Evolutionary conservation across 2,113 vertebrate species (phyloP), one percentile per base, ranked within the genome.

Genomic region (Dipodomys spectabilis): DNA sequence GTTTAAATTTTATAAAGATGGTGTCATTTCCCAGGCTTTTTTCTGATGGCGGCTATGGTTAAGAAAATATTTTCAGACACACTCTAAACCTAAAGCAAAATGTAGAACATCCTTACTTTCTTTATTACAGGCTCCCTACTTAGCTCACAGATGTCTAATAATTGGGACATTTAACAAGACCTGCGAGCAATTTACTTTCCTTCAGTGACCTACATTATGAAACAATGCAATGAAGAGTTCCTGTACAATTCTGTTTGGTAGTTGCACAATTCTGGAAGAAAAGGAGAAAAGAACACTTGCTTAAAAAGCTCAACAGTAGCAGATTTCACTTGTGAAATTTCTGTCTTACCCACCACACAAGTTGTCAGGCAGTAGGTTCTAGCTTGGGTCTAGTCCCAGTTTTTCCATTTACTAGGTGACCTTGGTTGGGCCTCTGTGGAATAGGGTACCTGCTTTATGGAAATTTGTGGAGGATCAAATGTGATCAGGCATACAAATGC

Each of bases 31-130:
- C 35, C 45, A 45, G 13, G 16, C 7, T 11, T 92, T 12, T 83
- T 95, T 85, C n/a, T 84, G 19, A 94, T 22, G 20, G 27, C 16
- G 15, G 7, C 30, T 68, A 67, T 80, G 2, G 88, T 75, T 87
- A 78, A 45, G 13, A 87, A 69, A 75, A n/a, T 5, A 45, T 82
- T 84, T 35, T 32, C 39, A 80, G 79, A 82, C 7, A 72, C 3
- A 83, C 28, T 74, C 49, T 73, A 85, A 94, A 57, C 30, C 67
- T 91, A 86, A 86, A 92, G 49, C 7, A 74, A 95, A 88, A 65
- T 32, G 32, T 82, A 16, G 15, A 57, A 4, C 20, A 44, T 62
- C 60, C 28, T 72, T 53, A n/a, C 45, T 75, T 27, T 15, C 60
- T 77, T 79, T 75, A 35, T 71, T n/a, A 53, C 1, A 35, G 35